Percentiles rank a stretch among this genome's conserved stretches.
Evolutionary conservation across 2,797 vertebrate species (phyloP).

Genomic region (Pantherophis alleghaniensis): DNA sequence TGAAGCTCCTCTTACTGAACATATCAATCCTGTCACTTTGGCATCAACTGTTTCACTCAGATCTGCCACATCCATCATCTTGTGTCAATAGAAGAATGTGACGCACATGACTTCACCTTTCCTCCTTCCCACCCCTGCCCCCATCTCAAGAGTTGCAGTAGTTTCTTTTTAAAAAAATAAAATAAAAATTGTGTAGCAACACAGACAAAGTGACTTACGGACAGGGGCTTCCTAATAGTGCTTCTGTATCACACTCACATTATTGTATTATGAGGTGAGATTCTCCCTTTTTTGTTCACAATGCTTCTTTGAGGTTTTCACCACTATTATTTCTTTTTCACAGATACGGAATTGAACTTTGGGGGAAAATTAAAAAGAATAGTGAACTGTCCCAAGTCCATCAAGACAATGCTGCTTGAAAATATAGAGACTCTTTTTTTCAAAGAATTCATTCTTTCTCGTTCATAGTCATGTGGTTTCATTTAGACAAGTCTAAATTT

Average conservation of each 20-base stretch:
- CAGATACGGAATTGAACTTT: not conserved
- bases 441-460: not conserved
- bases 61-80: slow-evolving; percentile 32
- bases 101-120: not conserved
- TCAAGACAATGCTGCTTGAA: not conserved
- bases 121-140: not conserved
- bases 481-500: not conserved
- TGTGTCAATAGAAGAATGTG: not conserved
- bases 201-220: not conserved
- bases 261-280: not conserved
- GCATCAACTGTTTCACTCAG: fast-evolving
- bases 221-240: not conserved
- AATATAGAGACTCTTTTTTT: not conserved
- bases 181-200: not conserved
- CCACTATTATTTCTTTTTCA: not conserved
- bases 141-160: not conserved
- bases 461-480: not conserved
- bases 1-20: slow-evolving; percentile 24
- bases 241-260: not conserved
- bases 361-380: not conserved
- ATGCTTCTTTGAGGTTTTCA: not conserved
- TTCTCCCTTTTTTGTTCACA: not conserved
- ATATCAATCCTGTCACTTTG: not conserved
- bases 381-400: not conserved
- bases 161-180: not conserved